Evolutionary conservation across 1,140 invertebrate species (phyloP).

Genomic region (Hetaerina americana): DNA sequence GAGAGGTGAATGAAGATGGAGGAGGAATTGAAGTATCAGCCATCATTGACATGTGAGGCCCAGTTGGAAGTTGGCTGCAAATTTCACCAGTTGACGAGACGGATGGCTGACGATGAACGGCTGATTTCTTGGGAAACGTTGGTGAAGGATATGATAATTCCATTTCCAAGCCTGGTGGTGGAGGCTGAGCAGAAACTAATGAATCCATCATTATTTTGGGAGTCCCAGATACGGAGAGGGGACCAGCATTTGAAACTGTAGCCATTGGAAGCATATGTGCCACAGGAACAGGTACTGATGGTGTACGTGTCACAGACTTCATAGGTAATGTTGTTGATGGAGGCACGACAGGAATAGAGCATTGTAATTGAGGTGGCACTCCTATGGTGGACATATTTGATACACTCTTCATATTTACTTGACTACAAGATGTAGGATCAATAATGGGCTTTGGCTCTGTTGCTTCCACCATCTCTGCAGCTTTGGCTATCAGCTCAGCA

Average conservation of each 20-base stretch:
- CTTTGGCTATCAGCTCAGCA: conserved; percentile 39
- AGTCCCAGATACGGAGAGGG: not conserved
- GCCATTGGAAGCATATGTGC: not conserved
- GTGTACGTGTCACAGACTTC: not conserved
- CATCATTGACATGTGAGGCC: not conserved
- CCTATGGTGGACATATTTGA: not conserved
- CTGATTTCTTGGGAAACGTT: not conserved
- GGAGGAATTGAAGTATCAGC: not conserved
- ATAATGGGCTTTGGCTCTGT: conserved; percentile 18
- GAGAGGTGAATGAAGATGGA: not conserved
- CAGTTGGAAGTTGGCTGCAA: not conserved
- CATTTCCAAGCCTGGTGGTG: not conserved
- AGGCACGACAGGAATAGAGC: not conserved
- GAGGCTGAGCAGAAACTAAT: not conserved
- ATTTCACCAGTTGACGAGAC: not conserved
- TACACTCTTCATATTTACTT: not conserved
- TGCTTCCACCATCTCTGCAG: conserved; percentile 36
- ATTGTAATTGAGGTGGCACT: too few species aligned
- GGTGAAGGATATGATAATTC: not conserved
- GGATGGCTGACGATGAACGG: not conserved
- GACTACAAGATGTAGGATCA: not conserved
- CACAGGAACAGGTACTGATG: not conserved
- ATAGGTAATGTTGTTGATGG: not conserved
- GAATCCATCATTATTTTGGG: not conserved
- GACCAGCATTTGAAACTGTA: not conserved